Conservation (phyloP, 2,113 vertebrate species). For the Hydrochoerus hydrochaeris region DNA sequence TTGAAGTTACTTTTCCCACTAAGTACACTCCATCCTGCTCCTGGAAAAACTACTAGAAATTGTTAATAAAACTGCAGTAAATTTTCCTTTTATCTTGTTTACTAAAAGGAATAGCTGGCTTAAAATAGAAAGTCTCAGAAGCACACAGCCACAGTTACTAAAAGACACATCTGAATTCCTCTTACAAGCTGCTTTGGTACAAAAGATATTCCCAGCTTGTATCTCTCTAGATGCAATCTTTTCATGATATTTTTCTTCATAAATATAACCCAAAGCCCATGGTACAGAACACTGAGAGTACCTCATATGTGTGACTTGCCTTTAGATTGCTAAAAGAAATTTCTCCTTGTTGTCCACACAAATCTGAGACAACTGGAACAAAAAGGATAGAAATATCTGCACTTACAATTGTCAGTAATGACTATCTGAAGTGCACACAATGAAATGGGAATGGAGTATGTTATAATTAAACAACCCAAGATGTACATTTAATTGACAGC, state of each 20-base stretch:
- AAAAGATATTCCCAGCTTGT: not conserved
- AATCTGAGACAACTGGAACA: not conserved
- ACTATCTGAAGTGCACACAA: not conserved
- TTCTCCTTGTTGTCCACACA: not conserved
- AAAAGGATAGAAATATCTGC: not conserved
- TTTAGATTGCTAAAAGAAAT: not conserved
- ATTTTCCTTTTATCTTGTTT: slow-evolving; percentile 55
- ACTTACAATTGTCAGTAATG: not conserved
- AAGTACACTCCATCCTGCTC: not conserved
- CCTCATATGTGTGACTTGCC: not conserved
- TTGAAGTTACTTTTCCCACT: slow-evolving; percentile 10
- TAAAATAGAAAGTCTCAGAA: slow-evolving; percentile 58
- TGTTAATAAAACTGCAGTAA: not conserved
- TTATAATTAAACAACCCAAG: not conserved
- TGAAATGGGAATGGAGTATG: not conserved
- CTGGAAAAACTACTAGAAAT: slow-evolving; percentile 38
- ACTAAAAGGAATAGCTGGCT: not conserved
- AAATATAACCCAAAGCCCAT: not conserved
- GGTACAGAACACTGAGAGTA: not conserved
- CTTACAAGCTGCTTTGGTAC: not conserved
- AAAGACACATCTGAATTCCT: not conserved
- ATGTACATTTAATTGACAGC: not conserved
- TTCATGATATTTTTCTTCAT: not conserved
- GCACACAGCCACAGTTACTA: not conserved
- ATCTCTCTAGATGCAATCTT: slow-evolving; percentile 21